Percentiles rank a stretch among this genome's conserved stretches.
These are phyloP conservation scores for Drosophila nigromelanica DNA, from an alignment of 1,140 invertebrate genomes.

Conservation along the genomic window DNA sequence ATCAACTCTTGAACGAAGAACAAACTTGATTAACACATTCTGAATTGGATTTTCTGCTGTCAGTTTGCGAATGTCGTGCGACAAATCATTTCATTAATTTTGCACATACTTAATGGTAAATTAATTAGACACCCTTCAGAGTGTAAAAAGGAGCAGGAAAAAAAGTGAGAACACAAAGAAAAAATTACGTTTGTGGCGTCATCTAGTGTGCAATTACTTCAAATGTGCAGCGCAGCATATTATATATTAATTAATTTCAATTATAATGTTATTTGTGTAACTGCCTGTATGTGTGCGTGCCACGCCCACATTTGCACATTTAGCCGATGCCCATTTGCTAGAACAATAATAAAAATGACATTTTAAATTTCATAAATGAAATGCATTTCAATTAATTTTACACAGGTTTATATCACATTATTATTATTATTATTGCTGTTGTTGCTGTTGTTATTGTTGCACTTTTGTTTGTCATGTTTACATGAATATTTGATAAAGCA, in stretches of 20 bases:
- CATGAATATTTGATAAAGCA: slow-evolving; percentile 79
- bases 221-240: slow-evolving; percentile 52
- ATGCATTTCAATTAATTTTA: slow-evolving; percentile 80
- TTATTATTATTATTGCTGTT: slow-evolving; percentile 12
- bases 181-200: slow-evolving; percentile 18
- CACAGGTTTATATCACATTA: slow-evolving; percentile 8
- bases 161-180: not conserved
- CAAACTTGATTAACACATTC: slow-evolving; percentile 70
- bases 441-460: slow-evolving; percentile 18
- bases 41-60: slow-evolving; percentile 37
- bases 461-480: slow-evolving; percentile 73
- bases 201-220: slow-evolving; percentile 21
- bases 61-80: slow-evolving; percentile 41
- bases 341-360: slow-evolving; percentile 42
- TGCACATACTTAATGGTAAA: slow-evolving; percentile 77
- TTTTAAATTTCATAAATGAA: slow-evolving; percentile 74
- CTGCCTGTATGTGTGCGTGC: slow-evolving; percentile 4
- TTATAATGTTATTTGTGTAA: slow-evolving; percentile 65
- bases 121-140: slow-evolving; percentile 56
- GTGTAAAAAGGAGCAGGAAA: slow-evolving; percentile 1
- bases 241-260: slow-evolving; percentile 79
- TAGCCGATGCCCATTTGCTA: slow-evolving; percentile 11
- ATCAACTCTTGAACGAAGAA: slow-evolving; percentile 9
- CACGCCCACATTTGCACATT: slow-evolving; percentile 5
- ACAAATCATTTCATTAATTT: slow-evolving; percentile 79